These are phyloP conservation scores for Meloidogyne floridensis DNA, from an alignment of 1,140 invertebrate species.

Conservation along the genomic window DNA sequence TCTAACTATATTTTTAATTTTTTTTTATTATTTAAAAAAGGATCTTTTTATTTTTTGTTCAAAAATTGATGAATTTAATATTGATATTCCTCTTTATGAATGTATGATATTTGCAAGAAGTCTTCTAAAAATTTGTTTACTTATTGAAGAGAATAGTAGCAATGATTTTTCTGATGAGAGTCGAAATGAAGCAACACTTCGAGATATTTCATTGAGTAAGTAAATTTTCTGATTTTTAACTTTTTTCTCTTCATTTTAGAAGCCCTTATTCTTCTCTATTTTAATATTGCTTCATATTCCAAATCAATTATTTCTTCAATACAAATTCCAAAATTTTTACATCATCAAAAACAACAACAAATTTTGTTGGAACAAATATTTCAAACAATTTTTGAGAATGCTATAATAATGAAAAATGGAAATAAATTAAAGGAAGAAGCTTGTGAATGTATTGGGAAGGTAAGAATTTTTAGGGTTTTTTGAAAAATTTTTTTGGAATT, in stretches of 20 bases:
- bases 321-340: constrained; percentile 8
- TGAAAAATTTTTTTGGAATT: too few species aligned
- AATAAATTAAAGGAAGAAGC: constrained; percentile 5
- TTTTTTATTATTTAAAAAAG: background rate
- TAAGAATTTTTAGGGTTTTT: background rate
- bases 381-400: background rate
- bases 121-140: too few species aligned
- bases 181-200: too few species aligned
- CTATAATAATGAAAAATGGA: constrained; percentile 6
- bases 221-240: background rate
- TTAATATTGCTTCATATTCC: constrained; percentile 2
- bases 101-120: constrained; percentile 14
- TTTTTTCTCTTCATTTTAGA: background rate
- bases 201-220: too few species aligned
- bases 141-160: too few species aligned
- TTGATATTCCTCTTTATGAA: constrained; percentile 18
- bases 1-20: background rate
- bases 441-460: background rate
- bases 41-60: constrained; percentile 28
- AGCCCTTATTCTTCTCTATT: background rate
- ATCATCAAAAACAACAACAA: background rate
- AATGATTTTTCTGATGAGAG: too few species aligned
- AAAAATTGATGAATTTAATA: constrained; percentile 15
- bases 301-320: constrained; percentile 18
- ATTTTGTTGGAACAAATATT: constrained; percentile 2